These are phyloP conservation scores for Alexandromys fortis DNA, from an alignment of 2,113 vertebrate genomes.

Conservation along the genomic window DNA sequence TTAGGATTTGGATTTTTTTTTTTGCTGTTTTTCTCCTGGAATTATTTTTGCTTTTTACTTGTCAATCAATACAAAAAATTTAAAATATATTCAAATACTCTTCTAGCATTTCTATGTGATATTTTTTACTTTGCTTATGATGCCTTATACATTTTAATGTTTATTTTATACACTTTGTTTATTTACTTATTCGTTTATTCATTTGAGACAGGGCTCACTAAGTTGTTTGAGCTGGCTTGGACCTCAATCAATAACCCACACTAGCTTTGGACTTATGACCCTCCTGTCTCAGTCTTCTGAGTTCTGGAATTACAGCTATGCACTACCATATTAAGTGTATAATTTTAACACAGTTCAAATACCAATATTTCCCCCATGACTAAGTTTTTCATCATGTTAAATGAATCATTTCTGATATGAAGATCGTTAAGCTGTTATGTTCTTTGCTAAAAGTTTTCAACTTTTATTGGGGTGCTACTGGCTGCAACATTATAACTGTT, in stretches of 20 bases:
- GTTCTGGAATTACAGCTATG: background rate
- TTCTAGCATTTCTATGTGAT: background rate
- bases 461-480: background rate
- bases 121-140: conserved; percentile 31
- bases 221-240: background rate
- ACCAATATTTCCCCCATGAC: background rate
- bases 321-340: background rate
- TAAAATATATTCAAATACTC: background rate
- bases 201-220: background rate
- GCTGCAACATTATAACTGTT: background rate
- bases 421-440: conserved; percentile 12
- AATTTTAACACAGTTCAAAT: conserved; percentile 26
- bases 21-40: background rate
- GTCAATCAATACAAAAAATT: background rate
- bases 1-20: background rate
- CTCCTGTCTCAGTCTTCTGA: background rate
- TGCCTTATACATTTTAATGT: background rate
- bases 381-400: conserved; percentile 26
- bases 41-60: conserved; percentile 6
- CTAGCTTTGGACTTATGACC: background rate
- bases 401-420: background rate
- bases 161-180: background rate
- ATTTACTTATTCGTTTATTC: background rate
- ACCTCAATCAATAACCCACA: background rate
- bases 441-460: background rate